A percentile compares a stretch with the other conserved stretches of the same genome.
These are phyloP conservation scores for Lagopus muta DNA, from an alignment of 2,113 vertebrate species.

Conservation along the genomic window DNA sequence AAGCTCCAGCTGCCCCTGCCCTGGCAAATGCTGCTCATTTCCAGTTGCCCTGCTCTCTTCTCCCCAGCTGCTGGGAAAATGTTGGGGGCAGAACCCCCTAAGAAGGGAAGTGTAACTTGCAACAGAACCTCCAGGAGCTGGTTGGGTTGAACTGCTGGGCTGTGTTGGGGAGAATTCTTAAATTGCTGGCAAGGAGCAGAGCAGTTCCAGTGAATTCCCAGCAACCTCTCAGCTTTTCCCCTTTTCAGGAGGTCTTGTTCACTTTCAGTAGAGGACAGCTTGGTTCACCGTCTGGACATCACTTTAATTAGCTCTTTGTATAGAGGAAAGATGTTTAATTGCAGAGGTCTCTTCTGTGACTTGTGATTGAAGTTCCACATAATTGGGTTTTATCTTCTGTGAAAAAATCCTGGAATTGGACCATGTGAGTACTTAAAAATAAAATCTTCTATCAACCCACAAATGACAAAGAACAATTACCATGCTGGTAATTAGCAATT, in stretches of 20 bases:
- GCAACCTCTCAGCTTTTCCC: not conserved
- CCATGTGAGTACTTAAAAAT: not conserved
- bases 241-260: not conserved
- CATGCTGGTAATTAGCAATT: not conserved
- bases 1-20: not conserved
- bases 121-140: not conserved
- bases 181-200: not conserved
- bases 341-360: not conserved
- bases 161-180: not conserved
- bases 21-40: not conserved
- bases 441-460: not conserved
- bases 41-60: not conserved
- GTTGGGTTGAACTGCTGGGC: not conserved
- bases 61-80: not conserved
- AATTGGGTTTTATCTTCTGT: not conserved
- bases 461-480: not conserved
- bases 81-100: not conserved
- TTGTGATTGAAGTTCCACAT: constrained; percentile 2
- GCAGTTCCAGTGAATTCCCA: not conserved
- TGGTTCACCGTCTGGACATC: not conserved
- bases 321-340: not conserved
- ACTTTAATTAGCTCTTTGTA: constrained; percentile 3
- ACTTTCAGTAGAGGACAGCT: not conserved
- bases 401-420: not conserved
- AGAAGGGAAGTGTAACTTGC: rapidly evolving